phyloP scores from a whole-genome alignment of 2,888 invertebrate genomes.

The Chrysina gloriosa region DNA sequence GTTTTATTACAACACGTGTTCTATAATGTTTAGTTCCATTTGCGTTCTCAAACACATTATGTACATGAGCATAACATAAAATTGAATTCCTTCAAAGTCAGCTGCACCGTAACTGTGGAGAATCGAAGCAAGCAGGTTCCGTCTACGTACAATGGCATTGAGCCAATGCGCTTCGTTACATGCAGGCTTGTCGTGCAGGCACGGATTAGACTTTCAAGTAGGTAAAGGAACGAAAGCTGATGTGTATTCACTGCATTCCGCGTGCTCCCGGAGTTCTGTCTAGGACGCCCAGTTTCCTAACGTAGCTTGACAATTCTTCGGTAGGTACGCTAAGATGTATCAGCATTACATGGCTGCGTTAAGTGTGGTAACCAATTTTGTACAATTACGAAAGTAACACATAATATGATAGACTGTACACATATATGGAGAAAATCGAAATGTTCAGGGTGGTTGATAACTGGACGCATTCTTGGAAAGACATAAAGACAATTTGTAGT shows the following conservation, averaged over 20 bases:
- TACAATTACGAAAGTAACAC: no score
- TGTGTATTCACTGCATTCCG: neutral
- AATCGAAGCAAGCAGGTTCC: conserved; percentile 4
- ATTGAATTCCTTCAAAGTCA: conserved; percentile 21
- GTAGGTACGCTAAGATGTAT: no score
- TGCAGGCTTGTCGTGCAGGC: neutral
- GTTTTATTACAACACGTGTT: conserved; percentile 24
- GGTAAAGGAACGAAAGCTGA: neutral
- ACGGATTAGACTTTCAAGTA: neutral
- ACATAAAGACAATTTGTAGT: no score
- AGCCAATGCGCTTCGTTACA: neutral
- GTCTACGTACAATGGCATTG: conserved; percentile 12
- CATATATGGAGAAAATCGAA: no score
- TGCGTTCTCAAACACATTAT: conserved; percentile 16
- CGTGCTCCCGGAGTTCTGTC: neutral
- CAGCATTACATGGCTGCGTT: no score
- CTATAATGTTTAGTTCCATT: conserved; percentile 8
- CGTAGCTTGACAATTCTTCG: neutral
- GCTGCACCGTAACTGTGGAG: conserved; percentile 15
- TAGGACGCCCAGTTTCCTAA: neutral
- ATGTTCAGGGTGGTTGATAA: no score
- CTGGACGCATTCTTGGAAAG: no score
- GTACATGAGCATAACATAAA: conserved; percentile 26
- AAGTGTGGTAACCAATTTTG: no score
- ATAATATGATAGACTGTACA: no score